phyloP scores from a whole-genome alignment of 2,797 vertebrate species.

The Spondyliosoma cantharus region DNA sequence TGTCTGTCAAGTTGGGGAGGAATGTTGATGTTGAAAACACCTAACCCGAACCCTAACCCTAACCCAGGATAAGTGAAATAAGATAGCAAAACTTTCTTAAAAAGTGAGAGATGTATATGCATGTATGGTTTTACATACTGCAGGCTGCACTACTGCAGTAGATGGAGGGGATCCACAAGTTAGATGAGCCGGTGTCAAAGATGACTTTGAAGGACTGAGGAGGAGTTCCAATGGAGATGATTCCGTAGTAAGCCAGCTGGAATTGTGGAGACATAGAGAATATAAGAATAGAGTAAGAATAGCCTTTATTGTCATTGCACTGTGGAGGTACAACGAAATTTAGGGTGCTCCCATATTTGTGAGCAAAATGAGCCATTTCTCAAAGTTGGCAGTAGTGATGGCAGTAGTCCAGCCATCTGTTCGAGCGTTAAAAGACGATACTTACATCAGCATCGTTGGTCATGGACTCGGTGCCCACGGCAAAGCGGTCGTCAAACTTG shows the following conservation, averaged over 20 bases:
- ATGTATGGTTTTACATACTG: constrained; percentile 47
- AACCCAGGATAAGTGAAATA: background rate
- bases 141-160: constrained; percentile 68
- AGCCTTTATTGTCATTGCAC: no score
- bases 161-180: constrained; percentile 73
- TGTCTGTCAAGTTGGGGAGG: no score
- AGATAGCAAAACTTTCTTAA: background rate
- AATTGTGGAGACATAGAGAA: constrained; percentile 11
- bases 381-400: no score
- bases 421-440: background rate
- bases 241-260: constrained; percentile 69
- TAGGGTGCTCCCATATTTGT: no score
- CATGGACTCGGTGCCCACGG: constrained; percentile 37
- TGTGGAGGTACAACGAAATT: no score
- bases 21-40: background rate
- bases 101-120: background rate
- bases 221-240: constrained; percentile 72
- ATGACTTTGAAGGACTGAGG: constrained; percentile 74
- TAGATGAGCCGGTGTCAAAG: constrained; percentile 72
- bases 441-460: constrained; percentile 74
- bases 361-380: background rate
- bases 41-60: no score
- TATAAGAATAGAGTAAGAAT: no score
- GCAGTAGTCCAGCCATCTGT: background rate
- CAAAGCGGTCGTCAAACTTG: constrained; percentile 60